A percentile compares a stretch with the other conserved stretches of the same genome.
phyloP scores from a whole-genome alignment of 2,797 vertebrate species.

The Sebastes nivosus region DNA sequence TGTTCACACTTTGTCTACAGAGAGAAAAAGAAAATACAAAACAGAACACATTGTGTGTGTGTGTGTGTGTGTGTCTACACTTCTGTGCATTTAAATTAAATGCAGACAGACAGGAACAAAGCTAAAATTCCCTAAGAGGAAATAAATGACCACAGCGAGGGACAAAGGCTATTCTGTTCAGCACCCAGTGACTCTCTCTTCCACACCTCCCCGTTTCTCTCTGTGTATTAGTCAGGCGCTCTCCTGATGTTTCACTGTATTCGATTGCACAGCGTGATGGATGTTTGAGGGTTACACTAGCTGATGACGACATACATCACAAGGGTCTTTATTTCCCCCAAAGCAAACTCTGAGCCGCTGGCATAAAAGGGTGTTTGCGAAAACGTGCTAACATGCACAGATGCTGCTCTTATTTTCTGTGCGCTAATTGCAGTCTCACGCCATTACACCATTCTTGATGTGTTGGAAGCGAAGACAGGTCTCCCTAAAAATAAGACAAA shows the following conservation, averaged over 20 bases:
- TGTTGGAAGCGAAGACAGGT: neutral
- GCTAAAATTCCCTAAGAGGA: constrained; percentile 23
- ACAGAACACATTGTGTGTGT: neutral
- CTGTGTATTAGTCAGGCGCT: neutral
- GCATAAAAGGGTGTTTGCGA: neutral
- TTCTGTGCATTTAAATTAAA: constrained; percentile 14
- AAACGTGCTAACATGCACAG: neutral
- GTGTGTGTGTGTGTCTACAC: neutral
- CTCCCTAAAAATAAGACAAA: neutral
- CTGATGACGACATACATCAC: constrained; percentile 15
- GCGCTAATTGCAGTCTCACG: constrained; percentile 8
- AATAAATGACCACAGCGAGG: constrained; percentile 34
- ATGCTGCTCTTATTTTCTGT: neutral
- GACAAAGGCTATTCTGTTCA: constrained; percentile 9
- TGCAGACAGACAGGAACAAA: constrained; percentile 25
- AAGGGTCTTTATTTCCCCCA: neutral
- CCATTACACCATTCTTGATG: neutral
- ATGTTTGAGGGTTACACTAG: constrained; percentile 8
- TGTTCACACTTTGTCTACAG: neutral
- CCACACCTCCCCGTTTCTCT: constrained; percentile 10
- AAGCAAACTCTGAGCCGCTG: neutral
- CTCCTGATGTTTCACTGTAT: constrained; percentile 7
- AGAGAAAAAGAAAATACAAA: constrained; percentile 11
- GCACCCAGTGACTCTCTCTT: constrained; percentile 14
- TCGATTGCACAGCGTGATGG: constrained; percentile 15